Conservation (phyloP, 2,797 vertebrate species). For the Echeneis naucrates region DNA sequence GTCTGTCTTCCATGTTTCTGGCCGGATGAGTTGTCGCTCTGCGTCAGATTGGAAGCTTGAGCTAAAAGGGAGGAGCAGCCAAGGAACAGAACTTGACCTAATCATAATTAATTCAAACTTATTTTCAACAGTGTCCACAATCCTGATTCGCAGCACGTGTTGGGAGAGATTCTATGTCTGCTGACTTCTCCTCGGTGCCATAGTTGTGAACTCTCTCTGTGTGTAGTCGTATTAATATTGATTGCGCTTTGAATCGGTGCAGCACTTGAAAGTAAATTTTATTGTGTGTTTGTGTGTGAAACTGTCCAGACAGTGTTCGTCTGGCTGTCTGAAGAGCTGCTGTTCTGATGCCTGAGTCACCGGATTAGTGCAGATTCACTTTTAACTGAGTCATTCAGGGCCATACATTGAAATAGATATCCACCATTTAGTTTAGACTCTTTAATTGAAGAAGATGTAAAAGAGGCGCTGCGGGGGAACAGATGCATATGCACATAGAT, state of each 20-base stretch:
- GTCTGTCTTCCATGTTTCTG: not conserved
- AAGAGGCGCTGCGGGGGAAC: constrained; percentile 35
- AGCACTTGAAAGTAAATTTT: constrained; percentile 68
- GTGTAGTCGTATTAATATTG: constrained; percentile 67
- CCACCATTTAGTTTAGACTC: constrained; percentile 28
- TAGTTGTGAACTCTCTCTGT: constrained; percentile 53
- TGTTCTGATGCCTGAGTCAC: constrained; percentile 12
- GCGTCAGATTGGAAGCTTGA: constrained; percentile 8
- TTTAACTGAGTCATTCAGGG: constrained; percentile 41
- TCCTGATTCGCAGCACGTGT: constrained; percentile 41
- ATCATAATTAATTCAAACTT: constrained; percentile 71
- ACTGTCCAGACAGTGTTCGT: constrained; percentile 57
- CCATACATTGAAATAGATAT: constrained; percentile 64
- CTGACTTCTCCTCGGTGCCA: constrained; percentile 41
- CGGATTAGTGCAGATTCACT: constrained; percentile 19
- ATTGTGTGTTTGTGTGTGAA: constrained; percentile 35
- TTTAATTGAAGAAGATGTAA: constrained; percentile 33
- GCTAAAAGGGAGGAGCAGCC: constrained; percentile 8
- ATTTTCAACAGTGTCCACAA: constrained; percentile 21
- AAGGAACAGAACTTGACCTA: constrained; percentile 8
- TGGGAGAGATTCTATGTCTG: constrained; percentile 53
- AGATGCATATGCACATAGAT: constrained; percentile 23
- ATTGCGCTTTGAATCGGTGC: constrained; percentile 58
- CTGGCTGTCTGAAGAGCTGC: constrained; percentile 56
- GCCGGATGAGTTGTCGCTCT: constrained; percentile 18